Conservation (phyloP, 2,797 vertebrate genomes). For the Harpagifer antarcticus region DNA sequence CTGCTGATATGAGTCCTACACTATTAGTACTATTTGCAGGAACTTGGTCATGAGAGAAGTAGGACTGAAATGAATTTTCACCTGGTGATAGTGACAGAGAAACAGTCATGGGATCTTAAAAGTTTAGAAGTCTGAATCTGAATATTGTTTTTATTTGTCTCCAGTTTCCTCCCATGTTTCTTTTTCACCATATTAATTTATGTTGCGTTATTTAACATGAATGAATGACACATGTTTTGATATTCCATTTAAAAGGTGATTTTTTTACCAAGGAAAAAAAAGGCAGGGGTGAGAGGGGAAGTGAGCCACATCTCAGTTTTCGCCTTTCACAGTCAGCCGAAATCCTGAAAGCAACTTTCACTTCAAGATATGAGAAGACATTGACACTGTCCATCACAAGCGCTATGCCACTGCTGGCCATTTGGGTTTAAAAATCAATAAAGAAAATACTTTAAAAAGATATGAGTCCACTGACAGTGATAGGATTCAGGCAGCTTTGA, state of each 20-base stretch:
- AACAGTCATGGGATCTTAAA: too few relatives aligned
- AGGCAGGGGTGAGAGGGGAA: background rate
- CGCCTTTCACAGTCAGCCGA: background rate
- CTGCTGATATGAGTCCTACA: too few relatives aligned
- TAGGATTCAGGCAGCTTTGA: background rate
- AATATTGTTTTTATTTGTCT: background rate
- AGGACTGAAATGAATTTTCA: too few relatives aligned
- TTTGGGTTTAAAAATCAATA: too few relatives aligned
- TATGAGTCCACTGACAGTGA: background rate
- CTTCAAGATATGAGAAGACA: background rate
- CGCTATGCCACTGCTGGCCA: too few relatives aligned
- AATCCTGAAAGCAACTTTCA: background rate
- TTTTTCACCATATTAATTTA: background rate
- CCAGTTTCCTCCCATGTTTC: background rate
- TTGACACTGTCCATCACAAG: too few relatives aligned
- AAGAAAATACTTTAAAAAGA: too few relatives aligned
- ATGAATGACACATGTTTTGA: background rate
- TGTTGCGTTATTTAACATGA: background rate
- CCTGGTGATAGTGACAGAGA: too few relatives aligned
- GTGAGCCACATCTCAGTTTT: background rate
- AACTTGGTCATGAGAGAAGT: too few relatives aligned
- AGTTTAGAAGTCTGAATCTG: too few relatives aligned
- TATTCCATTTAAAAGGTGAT: conserved; percentile 4
- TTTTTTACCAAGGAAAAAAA: background rate
- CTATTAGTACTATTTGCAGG: too few relatives aligned